Evolutionary conservation across 2,797 vertebrate species (phyloP), one percentile per base, ranked within the genome.

Genomic region (Gastrophryne carolinensis): DNA sequence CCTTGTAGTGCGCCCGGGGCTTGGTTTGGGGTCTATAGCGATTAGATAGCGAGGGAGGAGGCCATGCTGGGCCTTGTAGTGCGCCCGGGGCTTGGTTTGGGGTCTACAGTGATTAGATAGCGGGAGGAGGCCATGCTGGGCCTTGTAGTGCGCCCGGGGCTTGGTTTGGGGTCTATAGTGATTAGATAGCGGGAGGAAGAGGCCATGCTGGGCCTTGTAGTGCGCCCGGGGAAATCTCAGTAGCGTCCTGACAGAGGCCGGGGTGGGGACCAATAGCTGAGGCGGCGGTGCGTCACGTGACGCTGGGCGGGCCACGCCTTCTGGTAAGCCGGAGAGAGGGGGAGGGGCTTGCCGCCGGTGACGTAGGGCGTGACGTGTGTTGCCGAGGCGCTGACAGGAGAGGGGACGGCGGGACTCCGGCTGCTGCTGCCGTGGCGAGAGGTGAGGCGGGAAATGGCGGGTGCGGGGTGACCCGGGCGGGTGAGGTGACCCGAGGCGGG

Each of bases 351-450:
- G 71, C 52, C 6, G 23, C 1, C 47, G 35, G 1, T 66, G 72
- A 74, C 72, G 72, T 66, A 21, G 19, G 44, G 52, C 72, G 61
- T 27, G 65, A 27, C 61, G 61, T 66, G 72, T 57, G 61, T 24
- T n/a, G 62, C 35, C 61, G 72, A 74, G 23, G 23, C 13, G 39
- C 47, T 35, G 19, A 71, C 30, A 61, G 52, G 68, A 30, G 27
- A 47, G 39, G 47, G 50, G 34, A 39, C 30, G 44, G 29, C 44
- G 57, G 17, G 56, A 29, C 7, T 5, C n/a, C n/a, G n/a, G n/a
- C n/a, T n/a, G n/a, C n/a, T n/a, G n/a, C n/a, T n/a, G 32, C 30
- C 29, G 26, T 26, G 23, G 32, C n/a, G 8, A 12, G 5, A 21
- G 13, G 47, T 12, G 21, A 32, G 69, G 71, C 32, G 11, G 15